Conservation (phyloP, 64 coral and sea anemone species). For the Cladopsammia gracilis region DNA sequence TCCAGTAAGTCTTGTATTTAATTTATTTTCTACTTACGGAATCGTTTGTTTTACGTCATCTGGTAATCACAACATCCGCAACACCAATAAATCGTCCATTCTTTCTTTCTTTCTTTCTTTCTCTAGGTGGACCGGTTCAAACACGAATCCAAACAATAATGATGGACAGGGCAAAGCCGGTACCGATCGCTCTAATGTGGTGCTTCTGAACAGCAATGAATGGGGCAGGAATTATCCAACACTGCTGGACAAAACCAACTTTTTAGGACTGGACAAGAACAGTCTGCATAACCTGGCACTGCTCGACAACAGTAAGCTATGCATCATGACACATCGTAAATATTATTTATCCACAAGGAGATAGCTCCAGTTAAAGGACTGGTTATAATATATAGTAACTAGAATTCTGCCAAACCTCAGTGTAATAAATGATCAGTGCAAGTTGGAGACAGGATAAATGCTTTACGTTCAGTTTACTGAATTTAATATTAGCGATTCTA, state of each 20-base stretch:
- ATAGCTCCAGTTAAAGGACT: too few relatives aligned
- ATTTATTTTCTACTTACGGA: neutral
- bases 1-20: constrained; percentile 81
- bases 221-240: constrained; percentile 86
- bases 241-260: constrained; percentile 77
- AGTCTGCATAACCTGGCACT: constrained; percentile 81
- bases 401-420: too few relatives aligned
- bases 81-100: too few relatives aligned
- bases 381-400: too few relatives aligned
- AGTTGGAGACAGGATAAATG: too few relatives aligned
- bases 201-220: constrained; percentile 77
- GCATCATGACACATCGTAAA: neutral
- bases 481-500: too few relatives aligned
- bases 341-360: too few relatives aligned
- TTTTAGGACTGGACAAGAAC: constrained; percentile 77
- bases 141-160: constrained; percentile 97
- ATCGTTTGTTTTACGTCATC: too few relatives aligned
- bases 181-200: constrained; percentile 89
- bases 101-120: neutral
- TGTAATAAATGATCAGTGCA: too few relatives aligned
- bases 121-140: constrained; percentile 95
- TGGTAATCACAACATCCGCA: too few relatives aligned
- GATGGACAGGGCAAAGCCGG: constrained; percentile 96
- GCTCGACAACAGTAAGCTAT: constrained; percentile 39
- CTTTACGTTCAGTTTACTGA: too few relatives aligned